Percentiles rank a stretch among this genome's conserved stretches.
Conservation (phyloP, 2,888 invertebrate genomes). For the Bombylius major region DNA sequence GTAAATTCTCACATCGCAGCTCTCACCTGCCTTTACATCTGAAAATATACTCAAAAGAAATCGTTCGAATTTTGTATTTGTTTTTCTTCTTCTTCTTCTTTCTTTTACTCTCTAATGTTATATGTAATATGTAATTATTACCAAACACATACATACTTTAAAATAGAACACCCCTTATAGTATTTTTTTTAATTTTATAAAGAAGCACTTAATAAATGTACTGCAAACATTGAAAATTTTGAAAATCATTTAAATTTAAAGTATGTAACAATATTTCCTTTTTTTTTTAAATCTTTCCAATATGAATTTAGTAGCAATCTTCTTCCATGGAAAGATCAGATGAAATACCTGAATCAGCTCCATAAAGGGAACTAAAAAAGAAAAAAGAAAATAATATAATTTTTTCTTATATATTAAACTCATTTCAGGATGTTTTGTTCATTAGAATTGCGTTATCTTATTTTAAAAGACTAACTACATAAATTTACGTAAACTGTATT, state of each 20-base stretch:
- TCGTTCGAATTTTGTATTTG: constrained; percentile 13
- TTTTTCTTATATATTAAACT: too few relatives aligned
- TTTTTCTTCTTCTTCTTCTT: background rate
- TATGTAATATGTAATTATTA: too few relatives aligned
- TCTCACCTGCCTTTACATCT: constrained; percentile 27
- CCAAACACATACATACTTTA: too few relatives aligned
- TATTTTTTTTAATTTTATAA: too few relatives aligned
- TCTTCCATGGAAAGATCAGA: constrained; percentile 80
- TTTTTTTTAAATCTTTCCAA: background rate
- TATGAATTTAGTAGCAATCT: constrained; percentile 44
- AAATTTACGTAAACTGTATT: too few relatives aligned
- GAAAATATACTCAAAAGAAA: constrained; percentile 23
- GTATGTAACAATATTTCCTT: constrained; percentile 1
- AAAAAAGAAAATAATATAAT: background rate
- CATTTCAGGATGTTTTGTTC: too few relatives aligned
- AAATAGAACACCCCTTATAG: too few relatives aligned
- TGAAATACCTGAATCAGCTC: constrained; percentile 62
- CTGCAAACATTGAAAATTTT: too few relatives aligned
- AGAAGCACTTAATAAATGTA: too few relatives aligned
- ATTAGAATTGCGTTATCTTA: too few relatives aligned
- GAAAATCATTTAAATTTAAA: background rate
- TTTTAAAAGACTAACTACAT: too few relatives aligned
- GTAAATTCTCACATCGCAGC: constrained; percentile 28
- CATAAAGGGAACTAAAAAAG: constrained; percentile 58
- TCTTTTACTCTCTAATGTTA: background rate